Base-by-base conservation (phyloP, 2,797 vertebrate genomes). In the Hyperoplus lanceolatus region DNA sequence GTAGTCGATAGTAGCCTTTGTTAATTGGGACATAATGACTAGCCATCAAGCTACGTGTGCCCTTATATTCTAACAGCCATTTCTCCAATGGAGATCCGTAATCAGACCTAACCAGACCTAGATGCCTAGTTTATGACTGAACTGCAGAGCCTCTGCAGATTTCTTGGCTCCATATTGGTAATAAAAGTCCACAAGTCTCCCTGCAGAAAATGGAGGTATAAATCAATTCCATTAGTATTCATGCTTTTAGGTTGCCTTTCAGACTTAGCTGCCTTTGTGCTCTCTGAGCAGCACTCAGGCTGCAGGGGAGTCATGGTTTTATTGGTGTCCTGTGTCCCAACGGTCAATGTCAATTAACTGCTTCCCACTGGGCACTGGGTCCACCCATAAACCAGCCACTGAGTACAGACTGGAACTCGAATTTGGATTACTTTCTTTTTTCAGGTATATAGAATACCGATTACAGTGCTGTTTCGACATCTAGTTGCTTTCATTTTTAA, bases 161-260 rank as follows among this genome's bases (percentile, higher is more conserved):
- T 76, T 71, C 64, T 81, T 50, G 60, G 81, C 72, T 85, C 84
- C 79, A 85, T 58, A 56, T 86, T 56, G 65, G 79, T 71, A 87
- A 87, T 82, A 77, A 75, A 77, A 85, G 84, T 79, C 80, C 85
- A 82, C 74, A 60, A 79, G 85, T 87, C 82, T 87, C 86, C 82
- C 89, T 71, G 85, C 74, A 86, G 86, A 85, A 93, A 89, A 77
- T 67, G 50, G 77, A 79, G 63, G 73, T 89, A 85, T 91, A 85
- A 93, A 93, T 95, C 91, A 87, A 92, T 92, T 53, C 89, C 80
- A 94, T 95, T 94, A 95, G 90, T 83, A 92, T 93, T 92, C 86
- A 80, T 77, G 86, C 87, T 90, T 87, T 74, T 81, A 87, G 87
- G 82, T 78, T 71, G 85, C 82, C 90, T 80, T 93, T 93, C 87